phyloP scores from a whole-genome alignment of 2,888 invertebrate genomes.

The Tipula lateralis region DNA sequence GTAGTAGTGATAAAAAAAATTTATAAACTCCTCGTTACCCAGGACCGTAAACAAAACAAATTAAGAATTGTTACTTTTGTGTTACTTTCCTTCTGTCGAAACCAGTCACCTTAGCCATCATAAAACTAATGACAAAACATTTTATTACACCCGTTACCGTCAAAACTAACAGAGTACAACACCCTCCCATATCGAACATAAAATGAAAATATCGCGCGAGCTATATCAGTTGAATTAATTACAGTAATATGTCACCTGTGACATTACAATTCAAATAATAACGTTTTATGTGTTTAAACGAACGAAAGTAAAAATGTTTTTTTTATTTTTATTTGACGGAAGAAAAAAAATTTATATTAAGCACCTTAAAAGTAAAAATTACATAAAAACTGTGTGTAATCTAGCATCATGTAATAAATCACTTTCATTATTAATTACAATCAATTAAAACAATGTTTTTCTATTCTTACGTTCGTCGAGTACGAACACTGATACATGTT shows the following conservation, averaged over 20 bases:
- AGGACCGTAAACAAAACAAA: no score
- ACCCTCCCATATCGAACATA: background rate
- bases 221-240: background rate
- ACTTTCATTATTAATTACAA: conserved; percentile 29
- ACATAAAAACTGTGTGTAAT: conserved; percentile 11
- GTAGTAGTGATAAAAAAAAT: no score
- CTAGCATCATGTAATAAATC: conserved; percentile 25
- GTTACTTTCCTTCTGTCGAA: background rate
- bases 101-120: background rate
- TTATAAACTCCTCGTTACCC: no score
- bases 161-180: background rate
- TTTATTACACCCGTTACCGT: background rate
- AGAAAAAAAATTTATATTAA: background rate
- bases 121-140: background rate
- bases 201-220: background rate
- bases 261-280: conserved; percentile 14
- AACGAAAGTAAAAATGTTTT: background rate
- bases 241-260: conserved; percentile 1
- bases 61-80: no score
- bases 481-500: background rate
- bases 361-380: conserved; percentile 24
- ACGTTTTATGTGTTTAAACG: background rate
- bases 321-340: background rate
- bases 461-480: background rate
- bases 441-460: conserved; percentile 27